phyloP scores from a whole-genome alignment of 2,888 invertebrate species.

The Onchidella celtica region DNA sequence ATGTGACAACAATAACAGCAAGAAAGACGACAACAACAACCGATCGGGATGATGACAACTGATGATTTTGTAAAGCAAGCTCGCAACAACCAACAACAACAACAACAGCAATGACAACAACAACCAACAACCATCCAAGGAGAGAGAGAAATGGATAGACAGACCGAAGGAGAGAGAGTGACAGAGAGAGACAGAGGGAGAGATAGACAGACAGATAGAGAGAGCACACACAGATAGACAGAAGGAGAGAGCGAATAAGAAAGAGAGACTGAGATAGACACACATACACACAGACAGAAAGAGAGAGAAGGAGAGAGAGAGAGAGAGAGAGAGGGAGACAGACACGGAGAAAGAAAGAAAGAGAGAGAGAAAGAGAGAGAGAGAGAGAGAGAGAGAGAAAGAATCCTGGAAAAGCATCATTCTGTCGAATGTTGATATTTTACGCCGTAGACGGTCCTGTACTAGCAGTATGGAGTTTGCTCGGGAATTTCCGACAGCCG shows the following conservation, averaged over 20 bases:
- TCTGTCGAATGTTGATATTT: too few species aligned
- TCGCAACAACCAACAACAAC: too few species aligned
- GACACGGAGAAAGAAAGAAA: too few species aligned
- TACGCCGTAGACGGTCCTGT: too few species aligned
- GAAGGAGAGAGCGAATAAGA: neutral
- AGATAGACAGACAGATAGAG: neutral
- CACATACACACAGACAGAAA: constrained; percentile 18
- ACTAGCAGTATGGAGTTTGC: too few species aligned
- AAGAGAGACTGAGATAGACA: constrained; percentile 10
- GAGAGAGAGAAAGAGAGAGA: constrained; percentile 22
- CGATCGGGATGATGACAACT: too few species aligned
- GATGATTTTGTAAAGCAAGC: too few species aligned
- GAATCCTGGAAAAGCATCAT: neutral
- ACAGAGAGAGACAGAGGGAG: neutral
- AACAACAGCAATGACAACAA: too few species aligned
- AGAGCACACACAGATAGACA: neutral
- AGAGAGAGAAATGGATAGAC: neutral
- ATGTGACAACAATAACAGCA: too few species aligned
- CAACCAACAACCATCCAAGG: neutral
- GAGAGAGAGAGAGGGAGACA: constrained; percentile 20
- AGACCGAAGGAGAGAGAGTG: constrained; percentile 5
- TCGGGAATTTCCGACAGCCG: too few species aligned
- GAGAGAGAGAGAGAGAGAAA: constrained; percentile 27
- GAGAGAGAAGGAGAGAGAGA: constrained; percentile 1
- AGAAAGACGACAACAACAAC: too few species aligned